A percentile compares a stretch with the other conserved stretches of the same genome.
Conservation (phyloP, 1,140 invertebrate species). For the Anastrepha ludens region DNA sequence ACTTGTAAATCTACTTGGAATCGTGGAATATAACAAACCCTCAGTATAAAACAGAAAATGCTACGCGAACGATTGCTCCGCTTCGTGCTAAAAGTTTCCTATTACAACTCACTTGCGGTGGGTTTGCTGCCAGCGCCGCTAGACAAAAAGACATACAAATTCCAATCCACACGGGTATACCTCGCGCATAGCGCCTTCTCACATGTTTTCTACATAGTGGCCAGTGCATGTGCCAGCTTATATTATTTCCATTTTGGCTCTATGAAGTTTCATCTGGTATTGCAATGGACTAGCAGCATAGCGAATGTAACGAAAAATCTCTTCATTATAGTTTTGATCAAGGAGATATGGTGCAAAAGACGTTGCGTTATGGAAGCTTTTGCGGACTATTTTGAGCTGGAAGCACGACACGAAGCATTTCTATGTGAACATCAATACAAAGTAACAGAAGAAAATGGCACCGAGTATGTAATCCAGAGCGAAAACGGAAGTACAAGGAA, state of each 20-base stretch:
- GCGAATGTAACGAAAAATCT: background rate
- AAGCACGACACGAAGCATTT: background rate
- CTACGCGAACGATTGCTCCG: background rate
- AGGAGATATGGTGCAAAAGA: conserved; percentile 23
- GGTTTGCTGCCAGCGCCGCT: background rate
- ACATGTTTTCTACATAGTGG: background rate
- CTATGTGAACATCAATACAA: background rate
- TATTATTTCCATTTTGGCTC: background rate
- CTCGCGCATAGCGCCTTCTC: background rate
- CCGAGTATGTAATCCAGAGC: too few relatives aligned
- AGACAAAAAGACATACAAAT: background rate
- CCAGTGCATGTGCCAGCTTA: background rate
- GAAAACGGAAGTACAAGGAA: too few relatives aligned
- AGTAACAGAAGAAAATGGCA: background rate
- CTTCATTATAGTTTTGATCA: background rate
- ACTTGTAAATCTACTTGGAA: background rate
- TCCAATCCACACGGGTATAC: background rate
- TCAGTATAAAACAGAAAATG: conserved; percentile 1
- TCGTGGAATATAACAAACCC: background rate
- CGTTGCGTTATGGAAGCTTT: background rate
- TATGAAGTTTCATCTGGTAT: background rate
- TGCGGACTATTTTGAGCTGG: background rate
- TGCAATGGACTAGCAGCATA: background rate
- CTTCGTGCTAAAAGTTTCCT: background rate
- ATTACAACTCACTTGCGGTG: background rate